phyloP scores from a whole-genome alignment of 2,113 vertebrate genomes.

The Rhombomys opimus region DNA sequence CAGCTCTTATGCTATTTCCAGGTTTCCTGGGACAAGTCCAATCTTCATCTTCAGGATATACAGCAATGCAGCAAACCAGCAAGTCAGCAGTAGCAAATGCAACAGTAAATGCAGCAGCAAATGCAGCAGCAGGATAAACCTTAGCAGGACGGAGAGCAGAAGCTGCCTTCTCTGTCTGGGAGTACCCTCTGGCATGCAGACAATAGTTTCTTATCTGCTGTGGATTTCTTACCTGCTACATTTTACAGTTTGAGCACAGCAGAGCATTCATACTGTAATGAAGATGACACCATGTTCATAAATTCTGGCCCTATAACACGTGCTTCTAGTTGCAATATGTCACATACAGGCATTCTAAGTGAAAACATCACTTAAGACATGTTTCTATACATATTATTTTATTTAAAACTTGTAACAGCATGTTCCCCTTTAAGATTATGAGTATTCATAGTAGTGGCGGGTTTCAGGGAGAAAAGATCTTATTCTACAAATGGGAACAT shows the following conservation, averaged over 20 bases:
- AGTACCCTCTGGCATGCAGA: no score
- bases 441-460: neutral
- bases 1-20: no score
- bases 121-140: no score
- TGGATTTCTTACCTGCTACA: neutral
- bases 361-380: neutral
- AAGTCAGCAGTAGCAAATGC: no score
- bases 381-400: neutral
- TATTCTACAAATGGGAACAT: neutral
- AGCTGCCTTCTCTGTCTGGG: neutral
- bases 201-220: neutral
- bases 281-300: neutral
- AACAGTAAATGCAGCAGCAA: no score
- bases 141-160: no score
- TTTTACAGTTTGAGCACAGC: neutral
- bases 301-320: neutral
- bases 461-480: neutral
- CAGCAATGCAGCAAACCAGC: no score
- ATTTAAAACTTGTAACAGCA: neutral
- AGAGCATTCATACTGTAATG: neutral
- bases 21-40: no score
- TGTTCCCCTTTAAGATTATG: neutral
- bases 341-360: neutral
- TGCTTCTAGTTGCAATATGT: neutral
- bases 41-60: no score